Conservation (phyloP, 2,797 vertebrate genomes). For the Tangara arthus region DNA sequence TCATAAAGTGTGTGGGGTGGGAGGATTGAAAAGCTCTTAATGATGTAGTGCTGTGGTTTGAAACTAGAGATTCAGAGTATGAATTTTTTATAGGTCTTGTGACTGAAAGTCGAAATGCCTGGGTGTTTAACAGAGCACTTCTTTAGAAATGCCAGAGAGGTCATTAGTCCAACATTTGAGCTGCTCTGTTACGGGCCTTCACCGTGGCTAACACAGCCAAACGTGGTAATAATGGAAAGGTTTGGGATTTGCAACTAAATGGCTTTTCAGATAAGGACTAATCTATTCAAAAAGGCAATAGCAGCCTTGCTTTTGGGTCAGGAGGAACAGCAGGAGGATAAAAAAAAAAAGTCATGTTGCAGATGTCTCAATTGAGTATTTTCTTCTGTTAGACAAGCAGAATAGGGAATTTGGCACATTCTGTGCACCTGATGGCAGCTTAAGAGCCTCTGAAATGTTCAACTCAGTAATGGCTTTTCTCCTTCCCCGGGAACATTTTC, state of each 20-base stretch:
- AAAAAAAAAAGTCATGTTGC: background rate
- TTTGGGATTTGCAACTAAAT: conserved; percentile 41
- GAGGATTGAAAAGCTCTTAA: conserved; percentile 51
- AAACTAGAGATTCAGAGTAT: conserved; percentile 48
- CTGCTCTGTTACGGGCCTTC: background rate
- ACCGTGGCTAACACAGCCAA: background rate
- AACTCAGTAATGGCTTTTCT: conserved; percentile 6
- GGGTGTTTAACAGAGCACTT: conserved; percentile 45
- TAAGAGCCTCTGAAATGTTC: conserved; percentile 23
- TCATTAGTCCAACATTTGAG: conserved; percentile 22
- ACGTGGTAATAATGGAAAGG: background rate
- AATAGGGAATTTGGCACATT: background rate
- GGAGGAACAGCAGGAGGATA: background rate
- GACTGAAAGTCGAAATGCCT: conserved; percentile 44
- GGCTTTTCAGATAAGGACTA: conserved; percentile 13
- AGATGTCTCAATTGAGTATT: background rate
- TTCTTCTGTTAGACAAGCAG: background rate
- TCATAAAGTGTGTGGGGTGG: background rate
- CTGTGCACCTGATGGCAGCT: background rate
- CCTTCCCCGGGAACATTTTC: background rate
- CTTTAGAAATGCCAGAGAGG: conserved; percentile 28
- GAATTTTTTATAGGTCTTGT: conserved; percentile 67
- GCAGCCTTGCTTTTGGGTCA: background rate
- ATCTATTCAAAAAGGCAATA: background rate
- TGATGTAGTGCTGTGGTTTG: conserved; percentile 45